These are phyloP conservation scores for Lumbricus terrestris DNA, from an alignment of 2,888 invertebrate species.

Conservation along the genomic window DNA sequence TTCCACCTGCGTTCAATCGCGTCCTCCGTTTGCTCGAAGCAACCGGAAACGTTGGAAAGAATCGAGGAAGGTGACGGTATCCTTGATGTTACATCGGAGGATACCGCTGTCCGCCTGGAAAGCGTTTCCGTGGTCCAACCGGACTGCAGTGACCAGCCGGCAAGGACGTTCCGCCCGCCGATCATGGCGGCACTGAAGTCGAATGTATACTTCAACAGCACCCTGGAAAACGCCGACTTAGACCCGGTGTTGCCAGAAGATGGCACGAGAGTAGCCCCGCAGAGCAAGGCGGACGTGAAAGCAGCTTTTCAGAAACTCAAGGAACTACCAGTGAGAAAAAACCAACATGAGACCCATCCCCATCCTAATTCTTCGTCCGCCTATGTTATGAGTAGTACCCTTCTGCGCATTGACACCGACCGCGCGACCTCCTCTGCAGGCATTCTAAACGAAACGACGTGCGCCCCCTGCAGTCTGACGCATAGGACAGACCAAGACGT, in stretches of 20 bases:
- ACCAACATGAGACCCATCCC: background rate
- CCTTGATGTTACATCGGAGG: background rate
- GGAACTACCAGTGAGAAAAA: background rate
- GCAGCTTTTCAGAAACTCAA: background rate
- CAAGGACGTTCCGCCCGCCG: background rate
- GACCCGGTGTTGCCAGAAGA: background rate
- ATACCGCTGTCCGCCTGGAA: background rate
- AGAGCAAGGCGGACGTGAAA: background rate
- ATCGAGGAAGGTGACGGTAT: background rate
- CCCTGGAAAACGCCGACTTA: background rate
- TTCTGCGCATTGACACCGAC: background rate
- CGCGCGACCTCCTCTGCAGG: background rate
- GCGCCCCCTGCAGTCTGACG: no score
- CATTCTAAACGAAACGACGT: background rate
- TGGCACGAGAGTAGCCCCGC: background rate
- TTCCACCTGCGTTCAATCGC: background rate
- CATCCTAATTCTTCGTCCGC: no score
- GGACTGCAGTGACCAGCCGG: background rate
- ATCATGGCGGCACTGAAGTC: background rate
- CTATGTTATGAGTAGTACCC: background rate
- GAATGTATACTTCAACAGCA: background rate
- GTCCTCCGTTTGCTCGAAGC: background rate
- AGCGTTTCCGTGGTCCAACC: background rate
- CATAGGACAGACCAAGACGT: background rate
- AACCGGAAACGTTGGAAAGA: background rate